Percentiles rank a stretch among this genome's conserved stretches.
These are phyloP conservation scores for Lepeophtheirus salmonis DNA, from an alignment of 1,140 invertebrate genomes.

Conservation along the genomic window DNA sequence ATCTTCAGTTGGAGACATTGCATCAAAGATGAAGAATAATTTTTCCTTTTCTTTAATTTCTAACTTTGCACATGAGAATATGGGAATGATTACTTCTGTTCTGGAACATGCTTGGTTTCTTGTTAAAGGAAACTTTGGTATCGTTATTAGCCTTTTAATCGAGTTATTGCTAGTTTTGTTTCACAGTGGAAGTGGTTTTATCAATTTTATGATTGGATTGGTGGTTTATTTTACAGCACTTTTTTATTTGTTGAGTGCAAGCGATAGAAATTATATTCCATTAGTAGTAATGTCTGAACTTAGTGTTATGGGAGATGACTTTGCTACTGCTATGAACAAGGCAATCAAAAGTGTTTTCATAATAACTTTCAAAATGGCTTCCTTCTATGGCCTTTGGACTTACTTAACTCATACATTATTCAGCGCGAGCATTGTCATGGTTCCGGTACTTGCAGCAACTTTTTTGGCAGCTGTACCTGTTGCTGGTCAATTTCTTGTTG, in stretches of 20 bases:
- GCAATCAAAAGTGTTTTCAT: constrained; percentile 13
- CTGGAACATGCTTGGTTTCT: constrained; percentile 6
- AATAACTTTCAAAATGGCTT: constrained; percentile 16
- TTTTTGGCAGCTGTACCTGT: constrained; percentile 16
- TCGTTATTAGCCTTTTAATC: neutral
- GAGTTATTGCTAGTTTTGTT: neutral
- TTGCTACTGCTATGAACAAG: constrained; percentile 8
- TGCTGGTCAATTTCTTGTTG: constrained; percentile 16
- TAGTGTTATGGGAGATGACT: neutral
- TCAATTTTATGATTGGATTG: constrained; percentile 15
- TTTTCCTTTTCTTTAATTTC: neutral
- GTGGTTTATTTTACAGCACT: constrained; percentile 14
- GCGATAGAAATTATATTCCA: constrained; percentile 6
- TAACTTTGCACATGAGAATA: constrained; percentile 2
- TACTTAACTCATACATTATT: constrained; percentile 16
- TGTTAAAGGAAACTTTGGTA: constrained; percentile 2
- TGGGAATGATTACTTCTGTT: constrained; percentile 2
- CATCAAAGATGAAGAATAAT: neutral
- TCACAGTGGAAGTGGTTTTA: neutral
- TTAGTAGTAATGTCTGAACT: constrained; percentile 4
- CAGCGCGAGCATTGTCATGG: constrained; percentile 9
- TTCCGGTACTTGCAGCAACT: constrained; percentile 13
- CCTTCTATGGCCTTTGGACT: constrained; percentile 15
- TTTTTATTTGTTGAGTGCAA: constrained; percentile 7
- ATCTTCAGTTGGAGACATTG: constrained; percentile 3